Conservation (phyloP, 2,113 vertebrate species). For the Scophthalmus maximus region DNA sequence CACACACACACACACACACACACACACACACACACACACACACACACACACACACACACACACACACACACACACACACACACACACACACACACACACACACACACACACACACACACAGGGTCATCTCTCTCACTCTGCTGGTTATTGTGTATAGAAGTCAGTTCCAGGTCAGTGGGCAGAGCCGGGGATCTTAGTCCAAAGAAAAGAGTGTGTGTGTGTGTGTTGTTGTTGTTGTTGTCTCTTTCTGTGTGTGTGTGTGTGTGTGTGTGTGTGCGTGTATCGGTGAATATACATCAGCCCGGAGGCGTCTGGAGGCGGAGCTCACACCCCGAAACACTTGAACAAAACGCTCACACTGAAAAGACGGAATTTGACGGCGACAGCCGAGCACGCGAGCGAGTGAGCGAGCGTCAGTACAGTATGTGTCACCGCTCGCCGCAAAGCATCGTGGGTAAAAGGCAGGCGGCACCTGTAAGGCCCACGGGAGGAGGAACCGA, state of each 20-base stretch:
- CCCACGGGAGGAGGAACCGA: accelerated
- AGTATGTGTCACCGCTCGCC: conserved; percentile 14
- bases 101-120: conserved; percentile 51
- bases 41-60: conserved; percentile 43
- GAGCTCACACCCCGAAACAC: conserved; percentile 55
- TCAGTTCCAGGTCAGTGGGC: conserved; percentile 78
- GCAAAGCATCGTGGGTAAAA: conserved; percentile 66
- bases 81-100: conserved; percentile 33
- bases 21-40: conserved; percentile 26
- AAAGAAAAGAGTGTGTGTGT: conserved; percentile 60
- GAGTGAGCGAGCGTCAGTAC: neutral
- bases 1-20: conserved; percentile 6
- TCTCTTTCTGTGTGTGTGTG: conserved; percentile 14
- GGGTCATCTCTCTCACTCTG: conserved; percentile 77
- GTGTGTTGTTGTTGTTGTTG: conserved; percentile 11
- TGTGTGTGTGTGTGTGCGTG: conserved; percentile 18
- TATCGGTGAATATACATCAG: conserved; percentile 42
- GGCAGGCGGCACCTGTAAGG: conserved; percentile 10
- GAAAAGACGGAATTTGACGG: conserved; percentile 37
- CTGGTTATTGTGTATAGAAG: conserved; percentile 79
- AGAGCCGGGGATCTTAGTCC: conserved; percentile 71
- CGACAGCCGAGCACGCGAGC: conserved; percentile 6
- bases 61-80: conserved; percentile 21
- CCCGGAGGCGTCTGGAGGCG: conserved; percentile 49
- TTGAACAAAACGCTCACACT: conserved; percentile 39